These are phyloP conservation scores for Spongilla lacustris DNA, from an alignment of 37 sponge, comb jelly and placozoan genomes.

Conservation along the genomic window DNA sequence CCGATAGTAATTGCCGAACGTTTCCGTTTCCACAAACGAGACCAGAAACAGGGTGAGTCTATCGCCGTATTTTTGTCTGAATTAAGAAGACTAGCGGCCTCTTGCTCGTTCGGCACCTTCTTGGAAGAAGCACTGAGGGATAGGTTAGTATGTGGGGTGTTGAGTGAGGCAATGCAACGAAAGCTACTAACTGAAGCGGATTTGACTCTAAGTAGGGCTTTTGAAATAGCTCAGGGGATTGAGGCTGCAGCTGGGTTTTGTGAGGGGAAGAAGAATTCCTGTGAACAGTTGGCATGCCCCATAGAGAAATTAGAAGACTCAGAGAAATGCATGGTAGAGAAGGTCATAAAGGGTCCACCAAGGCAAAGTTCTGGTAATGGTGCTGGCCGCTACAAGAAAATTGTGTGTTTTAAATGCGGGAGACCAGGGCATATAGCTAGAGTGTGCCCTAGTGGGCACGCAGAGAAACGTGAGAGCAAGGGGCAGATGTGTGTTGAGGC, in stretches of 20 bases:
- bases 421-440: not conserved
- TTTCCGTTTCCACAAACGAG: slow-evolving; percentile 15
- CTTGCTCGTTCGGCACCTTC: slow-evolving; percentile 17
- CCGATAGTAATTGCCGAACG: slow-evolving; percentile 30
- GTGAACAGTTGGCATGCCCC: not conserved
- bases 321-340: not conserved
- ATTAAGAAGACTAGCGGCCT: slow-evolving; percentile 8
- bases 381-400: not conserved
- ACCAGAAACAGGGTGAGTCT: slow-evolving; percentile 28
- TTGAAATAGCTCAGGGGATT: slow-evolving; percentile 15
- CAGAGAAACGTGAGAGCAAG: not conserved
- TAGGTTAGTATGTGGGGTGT: slow-evolving; percentile 12
- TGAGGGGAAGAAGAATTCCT: not conserved
- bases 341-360: not conserved
- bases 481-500: not conserved
- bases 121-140: slow-evolving; percentile 13
- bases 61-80: slow-evolving; percentile 17
- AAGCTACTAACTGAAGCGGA: slow-evolving; percentile 14
- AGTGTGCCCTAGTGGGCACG: not conserved
- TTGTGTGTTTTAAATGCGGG: not conserved
- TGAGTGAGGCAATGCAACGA: slow-evolving; percentile 1
- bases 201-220: not conserved
- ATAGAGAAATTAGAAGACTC: not conserved
- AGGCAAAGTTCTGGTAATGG: not conserved
- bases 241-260: not conserved